Base-by-base conservation (phyloP, 2,797 vertebrate species). In the Natrix natrix region DNA sequence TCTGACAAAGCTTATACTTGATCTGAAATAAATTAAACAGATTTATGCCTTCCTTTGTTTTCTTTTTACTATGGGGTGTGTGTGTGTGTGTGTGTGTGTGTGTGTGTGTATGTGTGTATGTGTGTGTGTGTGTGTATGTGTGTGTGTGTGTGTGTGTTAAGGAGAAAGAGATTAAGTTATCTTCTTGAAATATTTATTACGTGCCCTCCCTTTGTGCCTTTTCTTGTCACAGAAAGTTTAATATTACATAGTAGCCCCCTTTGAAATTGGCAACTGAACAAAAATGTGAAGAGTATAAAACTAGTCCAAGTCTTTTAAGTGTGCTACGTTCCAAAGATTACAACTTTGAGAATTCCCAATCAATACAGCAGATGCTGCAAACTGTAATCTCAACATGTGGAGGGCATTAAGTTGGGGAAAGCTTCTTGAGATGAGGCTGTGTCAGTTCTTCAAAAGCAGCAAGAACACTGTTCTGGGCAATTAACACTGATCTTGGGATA, bases 171-270 rank as follows among this genome's bases (percentile, higher is more conserved):
- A 37, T 83, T 83, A 24, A 43, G 4, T 74, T 17, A n/a, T 83
- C 37, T 10, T 83, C 74, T 83, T 48, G 8, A 57, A 66, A 59
- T 24, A 8, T 24, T 93, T 88, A 78, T 57, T 1, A 13, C 63
- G 43, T n/a, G 4, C 8, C 3, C 12, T 16, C 24, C 1, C 32
- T 83, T 0, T 0, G 66, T 90, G n/a, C 26, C 32, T 28, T 83
- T 93, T 56, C 48, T 60, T 88, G 7, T 8, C 94, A 59, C 91
- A 83, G 88, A 89, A 90, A 61, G 22, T 26, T 69, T 32, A 17
- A 20, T 60, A 10, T 0, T 14, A 78, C 83, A 0, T 0, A 0
- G 0, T 12, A 87, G 3, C 63, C 91, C 37, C 78, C 52, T 0
- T 0, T 16, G 66, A 93, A 66, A 87, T 74, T 13, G 59, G 16